Percentiles rank a stretch among this genome's conserved stretches.
phyloP scores from a whole-genome alignment of 2,888 invertebrate species.

The Litoditis marina region DNA sequence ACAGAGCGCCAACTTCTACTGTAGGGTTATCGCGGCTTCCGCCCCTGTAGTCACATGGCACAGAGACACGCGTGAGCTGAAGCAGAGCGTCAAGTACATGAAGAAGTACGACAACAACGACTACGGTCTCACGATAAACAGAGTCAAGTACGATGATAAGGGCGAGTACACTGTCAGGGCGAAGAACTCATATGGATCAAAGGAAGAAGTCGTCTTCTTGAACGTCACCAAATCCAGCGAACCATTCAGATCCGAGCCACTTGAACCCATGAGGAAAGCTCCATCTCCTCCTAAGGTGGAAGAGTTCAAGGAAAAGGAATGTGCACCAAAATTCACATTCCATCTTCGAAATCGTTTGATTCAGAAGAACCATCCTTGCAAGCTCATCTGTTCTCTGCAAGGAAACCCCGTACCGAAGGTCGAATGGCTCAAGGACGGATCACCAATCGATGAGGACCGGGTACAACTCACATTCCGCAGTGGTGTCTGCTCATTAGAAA shows the following conservation, averaged over 20 bases:
- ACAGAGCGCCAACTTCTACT: conserved; percentile 93
- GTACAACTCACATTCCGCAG: conserved; percentile 73
- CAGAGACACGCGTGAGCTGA: conserved; percentile 83
- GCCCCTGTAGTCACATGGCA: conserved; percentile 93
- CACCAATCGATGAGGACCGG: conserved; percentile 77
- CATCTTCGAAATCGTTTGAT: conserved; percentile 95
- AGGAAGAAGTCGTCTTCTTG: conserved; percentile 92
- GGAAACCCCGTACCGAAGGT: conserved; percentile 85
- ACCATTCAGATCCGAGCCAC: conserved; percentile 38
- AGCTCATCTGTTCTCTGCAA: conserved; percentile 90
- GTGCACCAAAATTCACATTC: conserved; percentile 95
- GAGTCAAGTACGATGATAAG: conserved; percentile 76
- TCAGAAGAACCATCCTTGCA: conserved; percentile 87
- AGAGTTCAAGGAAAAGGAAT: conserved; percentile 87
- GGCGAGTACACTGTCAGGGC: conserved; percentile 71
- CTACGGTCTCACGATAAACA: conserved; percentile 94
- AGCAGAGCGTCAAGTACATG: conserved; percentile 98
- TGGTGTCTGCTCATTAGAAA: conserved; percentile 95
- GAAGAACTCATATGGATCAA: conserved; percentile 90
- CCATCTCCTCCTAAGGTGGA: conserved; percentile 44
- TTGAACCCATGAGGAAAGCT: conserved; percentile 47
- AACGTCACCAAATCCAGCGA: conserved; percentile 71
- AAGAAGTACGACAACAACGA: conserved; percentile 93
- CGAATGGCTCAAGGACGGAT: conserved; percentile 76
- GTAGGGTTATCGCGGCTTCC: conserved; percentile 87